Conservation (phyloP, 2,113 vertebrate genomes). For the Gorilla gorilla region DNA sequence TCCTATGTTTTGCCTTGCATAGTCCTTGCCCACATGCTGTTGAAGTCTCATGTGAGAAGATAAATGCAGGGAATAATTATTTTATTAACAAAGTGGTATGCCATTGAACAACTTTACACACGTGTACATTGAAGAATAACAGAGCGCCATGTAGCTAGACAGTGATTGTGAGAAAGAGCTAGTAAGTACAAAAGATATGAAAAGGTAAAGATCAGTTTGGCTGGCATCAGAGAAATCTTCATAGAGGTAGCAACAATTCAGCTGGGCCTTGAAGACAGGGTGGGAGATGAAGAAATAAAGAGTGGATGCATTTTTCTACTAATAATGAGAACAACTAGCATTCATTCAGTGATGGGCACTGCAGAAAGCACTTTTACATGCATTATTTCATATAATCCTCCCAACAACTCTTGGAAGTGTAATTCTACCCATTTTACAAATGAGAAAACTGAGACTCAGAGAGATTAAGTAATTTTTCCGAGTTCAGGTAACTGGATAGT, state of each 20-base stretch:
- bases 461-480: background rate
- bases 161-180: background rate
- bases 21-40: background rate
- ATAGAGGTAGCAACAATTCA: background rate
- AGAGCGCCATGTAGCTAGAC: background rate
- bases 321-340: background rate
- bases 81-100: background rate
- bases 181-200: background rate
- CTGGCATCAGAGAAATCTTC: background rate
- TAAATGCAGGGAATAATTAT: background rate
- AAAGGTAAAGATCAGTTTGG: background rate
- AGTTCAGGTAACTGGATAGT: background rate
- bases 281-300: background rate
- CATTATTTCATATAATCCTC: background rate
- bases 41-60: background rate
- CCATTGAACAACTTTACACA: background rate
- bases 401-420: background rate
- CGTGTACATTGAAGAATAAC: background rate
- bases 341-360: background rate
- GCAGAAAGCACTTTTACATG: background rate
- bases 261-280: background rate
- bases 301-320: background rate
- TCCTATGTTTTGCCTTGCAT: background rate
- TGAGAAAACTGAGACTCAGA: background rate
- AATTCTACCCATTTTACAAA: background rate